Base-by-base conservation (phyloP, 2,113 vertebrate species). In the Dinomys branickii region DNA sequence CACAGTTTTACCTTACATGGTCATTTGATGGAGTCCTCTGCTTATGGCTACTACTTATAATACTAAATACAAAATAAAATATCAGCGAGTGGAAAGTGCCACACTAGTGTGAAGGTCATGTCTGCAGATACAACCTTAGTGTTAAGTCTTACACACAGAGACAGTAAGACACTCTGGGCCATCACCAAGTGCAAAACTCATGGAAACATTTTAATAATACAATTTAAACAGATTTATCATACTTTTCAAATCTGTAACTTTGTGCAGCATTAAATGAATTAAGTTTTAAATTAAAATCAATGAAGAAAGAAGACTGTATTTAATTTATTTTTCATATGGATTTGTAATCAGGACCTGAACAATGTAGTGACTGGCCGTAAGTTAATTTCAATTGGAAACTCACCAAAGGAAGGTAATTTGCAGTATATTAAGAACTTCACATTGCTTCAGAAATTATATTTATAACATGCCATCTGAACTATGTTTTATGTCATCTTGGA, bases 261-360 rank as follows among this genome's bases (percentile, higher is more conserved):
- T 97, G 78, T 91, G 44, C 26, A 97, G 69, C 44, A 90, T 93
- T 95, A 94, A 92, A 91, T 80, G 44, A 97, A 98, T 97, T 97
- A 97, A 85, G 71, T 83, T 98, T 97, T 97, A 98, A 98, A 98
- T 98, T 98, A 97, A 98, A 98, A 98, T 98, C 97, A 98, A 97
- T 98, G 93, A 98, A 98, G 94, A 98, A 98, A 97, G 87, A 98
- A 96, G 82, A 96, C 59, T 96, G 91, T 96, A 97, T 95, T 98
- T 97, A 97, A 98, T 97, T 98, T 95, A 85, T 93, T 59, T 97
- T 95, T 94, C 85, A 96, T 96, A 97, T 95, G 78, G 94, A 98
- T 98, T 98, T 98, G 85, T 96, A 98, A 97, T 98, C 96, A 97
- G 77, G 80, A 91, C 58, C 56, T 94, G 84, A 97, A 97, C 93